Evolutionary conservation across 53 echinoderm and acorn worm species (phyloP).

Genomic region (Hippasteria phrygiana): DNA sequence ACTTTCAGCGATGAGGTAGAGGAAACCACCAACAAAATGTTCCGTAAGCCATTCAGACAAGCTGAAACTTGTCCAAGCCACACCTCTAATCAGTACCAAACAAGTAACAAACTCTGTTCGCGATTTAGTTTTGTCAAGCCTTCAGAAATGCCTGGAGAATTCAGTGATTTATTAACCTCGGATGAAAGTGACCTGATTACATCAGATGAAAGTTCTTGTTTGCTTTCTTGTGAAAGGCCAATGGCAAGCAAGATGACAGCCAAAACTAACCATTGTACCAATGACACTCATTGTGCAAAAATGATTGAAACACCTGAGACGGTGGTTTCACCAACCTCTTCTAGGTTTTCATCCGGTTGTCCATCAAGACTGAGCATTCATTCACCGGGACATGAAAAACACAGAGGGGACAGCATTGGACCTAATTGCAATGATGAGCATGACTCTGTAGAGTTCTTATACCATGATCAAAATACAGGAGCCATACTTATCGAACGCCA

Average conservation of each 20-base stretch:
- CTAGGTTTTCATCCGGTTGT: not conserved
- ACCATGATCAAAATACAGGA: conserved; percentile 74
- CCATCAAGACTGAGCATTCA: not conserved
- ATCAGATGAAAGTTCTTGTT: conserved; percentile 31
- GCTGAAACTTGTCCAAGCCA: not conserved
- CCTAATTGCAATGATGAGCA: not conserved
- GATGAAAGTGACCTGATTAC: conserved; percentile 43
- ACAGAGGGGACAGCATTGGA: not conserved
- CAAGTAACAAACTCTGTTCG: too few species aligned
- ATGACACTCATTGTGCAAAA: not conserved
- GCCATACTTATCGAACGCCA: conserved; percentile 73
- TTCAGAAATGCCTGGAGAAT: not conserved
- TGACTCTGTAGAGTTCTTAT: conserved; percentile 61
- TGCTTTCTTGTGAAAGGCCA: not conserved
- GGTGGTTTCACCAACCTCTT: not conserved
- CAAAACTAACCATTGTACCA: not conserved
- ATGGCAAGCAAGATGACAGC: not conserved
- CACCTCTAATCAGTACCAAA: too few species aligned
- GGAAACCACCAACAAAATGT: not conserved
- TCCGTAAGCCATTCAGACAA: not conserved
- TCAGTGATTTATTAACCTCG: not conserved
- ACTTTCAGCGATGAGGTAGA: conserved; percentile 5
- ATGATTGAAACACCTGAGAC: not conserved
- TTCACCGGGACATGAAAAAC: not conserved
- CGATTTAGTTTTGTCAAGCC: not conserved